Evolutionary conservation across 2,888 invertebrate genomes (phyloP), one percentile per base, ranked within the genome.

Genomic region (Malacosoma neustria): DNA sequence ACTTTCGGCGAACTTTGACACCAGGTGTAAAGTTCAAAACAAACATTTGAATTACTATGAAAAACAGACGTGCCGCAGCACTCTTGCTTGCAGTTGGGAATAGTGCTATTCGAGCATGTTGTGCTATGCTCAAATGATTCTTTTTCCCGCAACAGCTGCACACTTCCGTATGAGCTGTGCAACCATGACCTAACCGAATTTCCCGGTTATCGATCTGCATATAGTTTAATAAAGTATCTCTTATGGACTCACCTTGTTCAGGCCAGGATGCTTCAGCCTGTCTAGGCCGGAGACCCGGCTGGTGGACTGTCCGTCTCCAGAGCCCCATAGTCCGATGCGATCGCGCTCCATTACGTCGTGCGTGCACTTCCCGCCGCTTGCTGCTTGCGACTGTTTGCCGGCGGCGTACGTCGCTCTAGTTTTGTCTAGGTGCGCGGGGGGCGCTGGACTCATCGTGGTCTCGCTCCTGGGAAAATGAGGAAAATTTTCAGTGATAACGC

Each of bases 261-360:
- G 82, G 39, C 89, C 87, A 2, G 92, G 91, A 62, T 91, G 88
- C 42, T 88, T 87, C 33, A 92, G 80, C 46, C 89, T 89, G 71
- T 92, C 92, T 46, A 92, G 82, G 39, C 92, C 92, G 38, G 89
- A 86, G 38, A 89, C 64, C 40, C 86, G 85, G 62, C 87, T 87
- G 50, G 85, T 72, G 46, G 85, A 73, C 48, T 81, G 68, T 38
- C 87, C 88, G 58, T 90, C 90, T 36, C 89, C 89, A 59, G 85
- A 81, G 51, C 87, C 87, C 85, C 89, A 87, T 44, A 89, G 82
- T 70, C 89, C 92, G 71, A 89, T 81, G 71, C 87, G 88, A 66
- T 91, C 91, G 52, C 89, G 86, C 42, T 89, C 87, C 74, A 88
- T 86, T n/a, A 49, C 49, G 37, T 54, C 51, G 61, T 56, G 48